Conservation (phyloP, 1,140 invertebrate genomes). For the Idris sp. region DNA sequence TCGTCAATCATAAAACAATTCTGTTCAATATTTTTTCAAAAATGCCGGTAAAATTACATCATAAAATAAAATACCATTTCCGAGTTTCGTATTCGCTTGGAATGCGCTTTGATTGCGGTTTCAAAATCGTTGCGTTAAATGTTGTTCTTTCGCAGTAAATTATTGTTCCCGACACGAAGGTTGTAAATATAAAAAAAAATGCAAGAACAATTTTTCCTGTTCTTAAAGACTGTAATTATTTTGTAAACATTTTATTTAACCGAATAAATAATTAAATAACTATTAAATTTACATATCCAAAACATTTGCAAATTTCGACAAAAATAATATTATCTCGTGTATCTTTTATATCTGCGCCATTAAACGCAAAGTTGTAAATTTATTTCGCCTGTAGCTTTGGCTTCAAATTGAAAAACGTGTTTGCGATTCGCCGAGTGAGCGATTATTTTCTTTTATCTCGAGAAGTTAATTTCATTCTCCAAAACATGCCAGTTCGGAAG, state of each 20-base stretch:
- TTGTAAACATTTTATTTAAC: too few relatives aligned
- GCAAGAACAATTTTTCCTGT: too few relatives aligned
- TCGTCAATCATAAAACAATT: conserved; percentile 12
- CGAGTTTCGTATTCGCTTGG: conserved; percentile 44
- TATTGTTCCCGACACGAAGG: conserved; percentile 11
- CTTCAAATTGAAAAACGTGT: conserved; percentile 8
- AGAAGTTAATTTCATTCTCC: conserved; percentile 19
- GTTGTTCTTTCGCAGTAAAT: conserved; percentile 17
- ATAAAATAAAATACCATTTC: conserved; percentile 33
- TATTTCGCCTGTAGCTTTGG: not conserved
- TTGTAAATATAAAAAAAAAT: too few relatives aligned
- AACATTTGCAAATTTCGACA: too few relatives aligned
- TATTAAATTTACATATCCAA: too few relatives aligned
- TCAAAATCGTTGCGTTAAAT: conserved; percentile 48
- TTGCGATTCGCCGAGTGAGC: not conserved
- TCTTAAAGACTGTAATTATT: too few relatives aligned
- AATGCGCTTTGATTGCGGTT: conserved; percentile 50
- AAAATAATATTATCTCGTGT: not conserved
- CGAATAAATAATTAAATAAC: too few relatives aligned
- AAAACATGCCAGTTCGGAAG: conserved; percentile 1
- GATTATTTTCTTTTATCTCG: conserved; percentile 20
- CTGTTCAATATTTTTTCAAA: conserved; percentile 18
- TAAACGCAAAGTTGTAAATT: conserved; percentile 10
- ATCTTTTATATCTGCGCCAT: conserved; percentile 11
- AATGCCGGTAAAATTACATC: conserved; percentile 44